Base-by-base conservation (phyloP, 2,797 vertebrate genomes). In the Liparis tanakae region DNA sequence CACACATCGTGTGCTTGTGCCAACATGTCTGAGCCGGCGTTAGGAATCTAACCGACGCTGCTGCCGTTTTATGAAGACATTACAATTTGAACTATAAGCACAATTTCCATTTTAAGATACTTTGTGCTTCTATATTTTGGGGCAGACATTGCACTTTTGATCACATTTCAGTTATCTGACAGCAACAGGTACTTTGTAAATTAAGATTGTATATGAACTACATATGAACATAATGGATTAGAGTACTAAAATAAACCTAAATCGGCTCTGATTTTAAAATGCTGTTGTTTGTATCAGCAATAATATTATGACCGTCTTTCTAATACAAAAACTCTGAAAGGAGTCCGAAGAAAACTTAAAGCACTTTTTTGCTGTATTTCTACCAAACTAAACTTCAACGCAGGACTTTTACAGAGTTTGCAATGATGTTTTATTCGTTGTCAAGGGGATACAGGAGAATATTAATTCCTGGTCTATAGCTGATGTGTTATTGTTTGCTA, bases 31-130 rank as follows among this genome's bases (percentile, higher is more conserved):
- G 7, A 60, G 22, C 39, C 14, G 14, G 36, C n/a, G 1, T 59
- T 39, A 41, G 41, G 41, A n/a, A 57, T 54, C 30, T 34, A 39
- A 13, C 44, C 18, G 15, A 56, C 9, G 0, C 36, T 53, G 37
- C 10, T 55, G 10, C 15, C 41, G 30, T 55, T 25, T 30, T 8
- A 61, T 61, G 22, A 17, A 44, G 20, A 30, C 3, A 61, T 30
- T 61, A 33, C 9, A 62, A 62, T 62, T 62, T 44, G 9, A 59
- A 39, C 4, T n/a, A 39, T 39, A 64, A 63, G 15, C 17, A 63
- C 12, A 50, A 10, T 25, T 44, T 44, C 15, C 14, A 17, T 44
- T 44, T 17, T 17, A 44, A 17, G 43, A 44, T 58, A n/a, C 44
- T 14, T 34, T 61, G 39, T 44, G 43, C 20, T 36, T 39, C 12